Conservation (phyloP, 2,888 invertebrate genomes). For the Gisinianus flammeolus region DNA sequence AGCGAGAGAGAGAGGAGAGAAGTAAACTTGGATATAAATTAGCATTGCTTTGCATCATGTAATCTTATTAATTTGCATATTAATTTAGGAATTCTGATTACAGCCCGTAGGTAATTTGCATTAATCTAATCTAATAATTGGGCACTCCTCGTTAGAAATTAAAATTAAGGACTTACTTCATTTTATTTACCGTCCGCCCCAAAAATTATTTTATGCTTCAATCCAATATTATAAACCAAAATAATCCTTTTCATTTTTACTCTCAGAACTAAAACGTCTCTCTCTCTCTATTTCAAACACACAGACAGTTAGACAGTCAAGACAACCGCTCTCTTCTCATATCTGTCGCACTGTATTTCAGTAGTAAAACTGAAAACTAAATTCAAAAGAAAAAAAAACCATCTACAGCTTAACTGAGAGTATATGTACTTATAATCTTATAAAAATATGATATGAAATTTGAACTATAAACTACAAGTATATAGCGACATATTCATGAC, state of each 20-base stretch:
- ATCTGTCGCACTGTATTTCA: too few relatives aligned
- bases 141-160: conserved; percentile 59
- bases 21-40: conserved; percentile 59
- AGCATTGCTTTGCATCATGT: conserved; percentile 60
- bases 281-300: too few relatives aligned
- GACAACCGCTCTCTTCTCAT: too few relatives aligned
- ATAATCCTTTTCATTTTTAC: not conserved
- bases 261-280: not conserved
- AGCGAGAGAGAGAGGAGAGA: conserved; percentile 16
- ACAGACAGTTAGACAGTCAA: too few relatives aligned
- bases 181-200: conserved; percentile 59
- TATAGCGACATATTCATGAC: too few relatives aligned
- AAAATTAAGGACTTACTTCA: conserved; percentile 59
- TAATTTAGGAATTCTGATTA: conserved; percentile 60
- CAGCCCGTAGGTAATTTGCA: conserved; percentile 59
- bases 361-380: not conserved
- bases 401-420: too few relatives aligned
- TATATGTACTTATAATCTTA: too few relatives aligned
- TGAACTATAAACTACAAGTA: too few relatives aligned
- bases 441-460: too few relatives aligned
- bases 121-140: conserved; percentile 60
- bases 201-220: conserved; percentile 56
- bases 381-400: too few relatives aligned
- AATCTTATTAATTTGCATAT: conserved; percentile 60
- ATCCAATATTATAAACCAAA: conserved; percentile 44